Evolutionary conservation across 2,797 vertebrate genomes (phyloP).

Genomic region (Odontamblyopus rebecca): DNA sequence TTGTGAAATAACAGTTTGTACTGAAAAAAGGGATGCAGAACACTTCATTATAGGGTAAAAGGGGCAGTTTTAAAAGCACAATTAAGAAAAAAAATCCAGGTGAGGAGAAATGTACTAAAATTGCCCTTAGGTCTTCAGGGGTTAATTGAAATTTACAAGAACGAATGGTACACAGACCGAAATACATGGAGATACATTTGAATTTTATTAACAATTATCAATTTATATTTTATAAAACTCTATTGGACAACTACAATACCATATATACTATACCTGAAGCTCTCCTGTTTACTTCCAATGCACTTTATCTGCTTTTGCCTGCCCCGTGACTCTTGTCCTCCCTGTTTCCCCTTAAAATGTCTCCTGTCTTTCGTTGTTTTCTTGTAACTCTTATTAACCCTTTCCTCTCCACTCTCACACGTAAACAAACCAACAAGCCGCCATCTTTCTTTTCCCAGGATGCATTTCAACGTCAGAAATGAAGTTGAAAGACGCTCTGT

Average conservation of each 20-base stretch:
- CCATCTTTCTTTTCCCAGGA: constrained; percentile 45
- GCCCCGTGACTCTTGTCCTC: constrained; percentile 24
- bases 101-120: no score
- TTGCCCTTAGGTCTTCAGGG: no score
- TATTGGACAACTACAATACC: background rate
- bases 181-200: no score
- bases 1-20: no score
- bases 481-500: constrained; percentile 67
- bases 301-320: constrained; percentile 28
- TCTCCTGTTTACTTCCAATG: constrained; percentile 19
- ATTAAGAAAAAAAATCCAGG: no score
- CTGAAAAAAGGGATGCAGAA: no score
- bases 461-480: constrained; percentile 60
- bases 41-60: no score
- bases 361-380: constrained; percentile 20
- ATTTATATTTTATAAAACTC: background rate
- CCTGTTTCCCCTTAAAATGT: constrained; percentile 8
- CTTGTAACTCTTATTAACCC: constrained; percentile 40
- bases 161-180: no score
- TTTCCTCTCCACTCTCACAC: constrained; percentile 34
- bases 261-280: background rate
- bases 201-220: no score
- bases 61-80: no score
- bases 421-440: constrained; percentile 29
- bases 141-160: no score